Conservation (phyloP, 2,797 vertebrate genomes). For the Brachyrhaphis roseni region DNA sequence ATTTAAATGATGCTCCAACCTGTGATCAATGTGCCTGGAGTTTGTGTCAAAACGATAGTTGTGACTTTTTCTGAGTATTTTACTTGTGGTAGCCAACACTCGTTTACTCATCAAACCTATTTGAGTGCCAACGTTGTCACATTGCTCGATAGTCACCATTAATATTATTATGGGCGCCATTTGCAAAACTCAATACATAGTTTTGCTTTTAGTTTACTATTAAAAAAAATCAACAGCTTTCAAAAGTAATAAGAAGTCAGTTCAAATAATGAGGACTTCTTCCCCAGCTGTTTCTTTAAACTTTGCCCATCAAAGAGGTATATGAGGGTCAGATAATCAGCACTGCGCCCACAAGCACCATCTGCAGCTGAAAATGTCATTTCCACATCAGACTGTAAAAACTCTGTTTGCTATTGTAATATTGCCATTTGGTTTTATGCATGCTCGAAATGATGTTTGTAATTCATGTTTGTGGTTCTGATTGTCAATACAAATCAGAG, state of each 20-base stretch:
- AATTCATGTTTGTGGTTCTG: background rate
- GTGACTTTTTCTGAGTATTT: background rate
- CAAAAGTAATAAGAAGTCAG: background rate
- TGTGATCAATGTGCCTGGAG: background rate
- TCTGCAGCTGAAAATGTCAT: background rate
- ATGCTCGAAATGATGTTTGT: background rate
- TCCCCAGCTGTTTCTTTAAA: background rate
- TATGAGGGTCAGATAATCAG: background rate
- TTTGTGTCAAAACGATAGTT: background rate
- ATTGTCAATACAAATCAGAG: background rate
- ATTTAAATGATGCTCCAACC: background rate
- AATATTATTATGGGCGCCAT: background rate
- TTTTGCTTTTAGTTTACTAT: background rate
- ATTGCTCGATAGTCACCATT: background rate
- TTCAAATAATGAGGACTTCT: background rate
- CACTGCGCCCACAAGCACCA: background rate
- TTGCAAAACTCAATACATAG: background rate
- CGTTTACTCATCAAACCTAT: background rate
- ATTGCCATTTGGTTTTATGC: background rate
- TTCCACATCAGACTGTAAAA: background rate
- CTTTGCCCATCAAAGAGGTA: background rate
- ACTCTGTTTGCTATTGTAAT: background rate
- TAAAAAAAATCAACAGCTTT: background rate
- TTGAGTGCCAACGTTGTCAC: background rate
- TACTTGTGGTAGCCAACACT: background rate